Percentiles rank a stretch among this genome's conserved stretches.
These are phyloP conservation scores for Brevimyrus niger DNA, from an alignment of 2,113 vertebrate genomes.

Conservation along the genomic window DNA sequence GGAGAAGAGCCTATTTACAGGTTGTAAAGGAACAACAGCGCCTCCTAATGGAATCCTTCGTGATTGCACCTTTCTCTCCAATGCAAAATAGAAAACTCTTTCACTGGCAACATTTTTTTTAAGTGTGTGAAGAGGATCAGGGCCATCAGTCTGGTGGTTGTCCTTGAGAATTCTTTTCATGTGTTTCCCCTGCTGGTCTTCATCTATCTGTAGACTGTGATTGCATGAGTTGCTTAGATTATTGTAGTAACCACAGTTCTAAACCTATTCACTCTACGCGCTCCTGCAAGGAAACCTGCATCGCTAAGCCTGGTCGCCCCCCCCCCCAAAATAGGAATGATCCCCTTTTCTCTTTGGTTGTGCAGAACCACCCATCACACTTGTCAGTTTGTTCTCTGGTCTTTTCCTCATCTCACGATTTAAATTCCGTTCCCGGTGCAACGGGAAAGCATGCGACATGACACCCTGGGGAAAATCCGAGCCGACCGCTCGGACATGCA, in stretches of 20 bases:
- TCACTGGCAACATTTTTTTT: background rate
- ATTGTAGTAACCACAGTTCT: background rate
- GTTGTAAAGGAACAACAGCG: constrained; percentile 11
- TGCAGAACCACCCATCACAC: background rate
- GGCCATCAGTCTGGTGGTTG: background rate
- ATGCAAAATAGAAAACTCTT: background rate
- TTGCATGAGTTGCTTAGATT: background rate
- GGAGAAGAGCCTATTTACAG: background rate
- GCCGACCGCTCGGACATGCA: background rate
- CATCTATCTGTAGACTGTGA: background rate
- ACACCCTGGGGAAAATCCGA: background rate
- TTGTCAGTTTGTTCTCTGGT: background rate
- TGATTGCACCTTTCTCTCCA: background rate
- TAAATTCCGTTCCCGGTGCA: background rate
- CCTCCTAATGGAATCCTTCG: constrained; percentile 2
- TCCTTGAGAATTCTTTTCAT: background rate
- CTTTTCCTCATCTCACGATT: background rate
- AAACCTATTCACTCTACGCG: background rate
- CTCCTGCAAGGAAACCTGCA: background rate
- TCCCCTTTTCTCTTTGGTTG: background rate
- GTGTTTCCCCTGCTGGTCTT: background rate
- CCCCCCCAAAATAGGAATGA: background rate
- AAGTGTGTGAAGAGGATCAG: background rate
- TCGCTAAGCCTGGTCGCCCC: background rate
- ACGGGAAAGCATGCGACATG: background rate